Conservation (phyloP, 2,888 invertebrate species). For the Argyra leucocephala region DNA sequence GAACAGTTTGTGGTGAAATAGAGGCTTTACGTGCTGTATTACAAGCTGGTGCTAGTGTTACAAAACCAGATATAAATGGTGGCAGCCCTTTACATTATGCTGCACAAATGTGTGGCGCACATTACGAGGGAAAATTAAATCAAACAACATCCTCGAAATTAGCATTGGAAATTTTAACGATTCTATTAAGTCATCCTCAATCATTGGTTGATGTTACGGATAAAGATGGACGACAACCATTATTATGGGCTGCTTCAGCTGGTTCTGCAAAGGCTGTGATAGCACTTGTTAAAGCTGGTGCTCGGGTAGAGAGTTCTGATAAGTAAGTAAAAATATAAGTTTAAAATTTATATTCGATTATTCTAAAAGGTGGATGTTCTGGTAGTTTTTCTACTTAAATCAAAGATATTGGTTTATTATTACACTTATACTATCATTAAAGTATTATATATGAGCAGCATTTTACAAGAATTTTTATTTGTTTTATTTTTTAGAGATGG, state of each 20-base stretch:
- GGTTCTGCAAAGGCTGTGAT: conserved; percentile 88
- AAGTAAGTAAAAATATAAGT: conserved; percentile 44
- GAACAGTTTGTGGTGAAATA: conserved; percentile 83
- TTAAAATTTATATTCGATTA: too few species aligned
- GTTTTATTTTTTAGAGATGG: conserved; percentile 60
- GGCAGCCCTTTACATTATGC: conserved; percentile 95
- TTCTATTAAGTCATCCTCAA: conserved; percentile 67
- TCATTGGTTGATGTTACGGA: conserved; percentile 79
- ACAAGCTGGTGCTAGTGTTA: conserved; percentile 76
- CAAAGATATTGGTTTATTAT: too few species aligned
- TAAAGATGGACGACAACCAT: conserved; percentile 84
- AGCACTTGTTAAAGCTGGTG: conserved; percentile 78
- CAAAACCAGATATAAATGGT: conserved; percentile 84
- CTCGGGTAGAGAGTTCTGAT: conserved; percentile 71
- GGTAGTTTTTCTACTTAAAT: too few species aligned
- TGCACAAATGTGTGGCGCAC: conserved; percentile 90
- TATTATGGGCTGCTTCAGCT: conserved; percentile 96
- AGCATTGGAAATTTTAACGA: conserved; percentile 56
- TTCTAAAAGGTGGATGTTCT: too few species aligned
- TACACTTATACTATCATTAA: too few species aligned
- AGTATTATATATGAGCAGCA: too few species aligned
- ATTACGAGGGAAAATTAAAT: conserved; percentile 49
- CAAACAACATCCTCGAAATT: conserved; percentile 36
- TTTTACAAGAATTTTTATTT: too few species aligned
- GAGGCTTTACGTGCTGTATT: conserved; percentile 78